Conservation (phyloP, 2,113 vertebrate genomes). For the Panthera uncia region DNA sequence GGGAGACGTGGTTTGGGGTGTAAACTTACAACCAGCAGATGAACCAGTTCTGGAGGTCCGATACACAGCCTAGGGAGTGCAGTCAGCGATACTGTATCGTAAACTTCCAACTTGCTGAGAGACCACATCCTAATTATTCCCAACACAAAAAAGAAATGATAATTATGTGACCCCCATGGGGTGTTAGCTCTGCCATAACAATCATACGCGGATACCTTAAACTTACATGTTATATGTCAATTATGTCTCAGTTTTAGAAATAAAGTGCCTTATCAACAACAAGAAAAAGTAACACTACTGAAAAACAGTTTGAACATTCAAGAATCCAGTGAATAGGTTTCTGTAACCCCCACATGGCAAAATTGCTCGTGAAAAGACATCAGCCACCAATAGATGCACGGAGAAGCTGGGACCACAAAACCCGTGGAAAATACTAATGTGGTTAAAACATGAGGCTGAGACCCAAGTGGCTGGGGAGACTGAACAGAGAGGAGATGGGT, state of each 20-base stretch:
- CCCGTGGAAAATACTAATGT: too few species aligned
- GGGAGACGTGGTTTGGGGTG: background rate
- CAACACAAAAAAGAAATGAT: background rate
- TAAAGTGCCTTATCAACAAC: background rate
- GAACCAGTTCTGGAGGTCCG: background rate
- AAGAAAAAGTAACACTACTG: background rate
- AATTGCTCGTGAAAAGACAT: background rate
- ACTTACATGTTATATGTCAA: too few species aligned
- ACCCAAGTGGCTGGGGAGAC: background rate
- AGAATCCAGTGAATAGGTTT: background rate
- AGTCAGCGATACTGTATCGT: background rate
- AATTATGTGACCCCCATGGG: background rate
- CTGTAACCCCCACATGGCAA: background rate
- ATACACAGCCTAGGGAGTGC: background rate
- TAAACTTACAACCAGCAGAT: background rate
- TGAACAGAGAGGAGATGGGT: background rate
- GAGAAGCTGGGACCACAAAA: background rate
- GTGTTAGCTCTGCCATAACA: background rate
- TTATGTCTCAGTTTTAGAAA: background rate
- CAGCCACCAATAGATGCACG: too few species aligned
- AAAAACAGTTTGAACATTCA: background rate
- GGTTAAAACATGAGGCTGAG: background rate
- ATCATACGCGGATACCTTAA: background rate
- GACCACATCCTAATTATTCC: background rate
- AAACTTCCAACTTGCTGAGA: background rate